Evolutionary conservation across 1,140 invertebrate genomes (phyloP).

Genomic region (Philotrypesis tridentata): DNA sequence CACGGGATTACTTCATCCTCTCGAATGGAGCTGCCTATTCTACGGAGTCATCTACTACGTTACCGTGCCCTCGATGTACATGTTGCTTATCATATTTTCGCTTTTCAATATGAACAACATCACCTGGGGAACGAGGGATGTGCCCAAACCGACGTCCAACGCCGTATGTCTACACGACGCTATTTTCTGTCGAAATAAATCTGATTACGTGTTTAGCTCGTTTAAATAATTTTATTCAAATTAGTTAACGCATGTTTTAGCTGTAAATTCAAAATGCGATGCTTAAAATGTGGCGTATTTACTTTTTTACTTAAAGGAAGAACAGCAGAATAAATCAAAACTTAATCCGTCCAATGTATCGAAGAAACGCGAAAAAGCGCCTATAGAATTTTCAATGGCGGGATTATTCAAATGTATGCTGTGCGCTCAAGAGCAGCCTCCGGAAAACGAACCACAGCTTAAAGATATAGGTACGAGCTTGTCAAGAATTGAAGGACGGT

Average conservation of each 20-base stretch:
- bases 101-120: constrained; percentile 93
- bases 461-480: constrained; percentile 75
- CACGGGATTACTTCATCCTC: constrained; percentile 86
- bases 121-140: constrained; percentile 92
- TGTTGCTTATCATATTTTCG: constrained; percentile 92
- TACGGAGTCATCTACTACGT: constrained; percentile 91
- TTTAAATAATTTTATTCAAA: no score
- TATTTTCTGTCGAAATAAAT: no score
- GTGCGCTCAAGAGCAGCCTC: constrained; percentile 75
- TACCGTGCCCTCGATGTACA: constrained; percentile 94
- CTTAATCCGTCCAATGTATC: background rate
- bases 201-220: no score
- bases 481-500: constrained; percentile 71
- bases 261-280: no score
- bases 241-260: no score
- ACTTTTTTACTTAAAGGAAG: constrained; percentile 54
- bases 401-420: constrained; percentile 79
- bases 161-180: background rate
- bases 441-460: constrained; percentile 75
- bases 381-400: constrained; percentile 77
- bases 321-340: background rate
- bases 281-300: no score
- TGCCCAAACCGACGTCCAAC: constrained; percentile 7
- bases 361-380: constrained; percentile 74
- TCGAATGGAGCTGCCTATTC: constrained; percentile 85